A percentile compares a stretch with the other conserved stretches of the same genome.
Evolutionary conservation across 2,888 invertebrate species (phyloP).

Genomic region (Myopa testacea): DNA sequence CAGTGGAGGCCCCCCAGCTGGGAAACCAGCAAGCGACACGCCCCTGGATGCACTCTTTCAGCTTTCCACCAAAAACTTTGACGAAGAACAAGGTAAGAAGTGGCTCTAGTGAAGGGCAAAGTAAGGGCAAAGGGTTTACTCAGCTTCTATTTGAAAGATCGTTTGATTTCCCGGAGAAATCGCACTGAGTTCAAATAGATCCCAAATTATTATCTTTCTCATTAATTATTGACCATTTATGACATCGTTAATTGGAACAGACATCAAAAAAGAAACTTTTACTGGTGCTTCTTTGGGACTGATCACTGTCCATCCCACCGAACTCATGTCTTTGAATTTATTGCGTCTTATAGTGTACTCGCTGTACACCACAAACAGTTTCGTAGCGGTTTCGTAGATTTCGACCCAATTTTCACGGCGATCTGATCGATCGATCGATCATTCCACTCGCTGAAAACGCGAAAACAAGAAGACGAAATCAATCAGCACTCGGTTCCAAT

Average conservation of each 20-base stretch:
- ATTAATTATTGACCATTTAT: no score
- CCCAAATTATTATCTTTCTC: not conserved
- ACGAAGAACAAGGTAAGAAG: conserved; percentile 83
- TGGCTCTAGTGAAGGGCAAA: not conserved
- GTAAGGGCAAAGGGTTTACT: not conserved
- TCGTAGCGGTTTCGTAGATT: not conserved
- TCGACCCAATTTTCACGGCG: conserved; percentile 22
- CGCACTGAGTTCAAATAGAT: not conserved
- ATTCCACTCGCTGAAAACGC: not conserved
- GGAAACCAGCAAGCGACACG: conserved; percentile 71
- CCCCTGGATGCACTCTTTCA: conserved; percentile 96
- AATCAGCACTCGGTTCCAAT: conserved; percentile 14
- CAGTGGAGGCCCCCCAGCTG: conserved; percentile 33
- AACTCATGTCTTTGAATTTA: no score
- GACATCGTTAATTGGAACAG: no score
- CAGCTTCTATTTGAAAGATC: no score
- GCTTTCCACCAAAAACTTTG: conserved; percentile 97
- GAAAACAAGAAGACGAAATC: conserved; percentile 6
- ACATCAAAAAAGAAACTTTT: no score
- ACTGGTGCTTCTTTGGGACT: no score
- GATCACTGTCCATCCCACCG: no score
- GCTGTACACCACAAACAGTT: not conserved
- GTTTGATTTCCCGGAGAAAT: no score
- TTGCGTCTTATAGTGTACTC: no score
- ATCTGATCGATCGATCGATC: conserved; percentile 13